Base-by-base conservation (phyloP, 1,140 invertebrate genomes). In the Meloidogyne hapla region DNA sequence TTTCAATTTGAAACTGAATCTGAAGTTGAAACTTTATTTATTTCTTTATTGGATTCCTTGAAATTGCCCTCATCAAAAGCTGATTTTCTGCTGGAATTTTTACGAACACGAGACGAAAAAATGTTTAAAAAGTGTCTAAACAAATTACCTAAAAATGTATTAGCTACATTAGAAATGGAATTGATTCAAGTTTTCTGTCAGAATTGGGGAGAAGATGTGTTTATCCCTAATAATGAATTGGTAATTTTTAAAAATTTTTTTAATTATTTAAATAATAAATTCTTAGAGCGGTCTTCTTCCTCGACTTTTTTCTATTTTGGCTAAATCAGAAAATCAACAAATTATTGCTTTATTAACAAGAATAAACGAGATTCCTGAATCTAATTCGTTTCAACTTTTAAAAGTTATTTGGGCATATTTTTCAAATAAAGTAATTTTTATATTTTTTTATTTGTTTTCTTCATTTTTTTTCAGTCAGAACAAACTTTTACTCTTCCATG, bases 71-170 rank as follows among this genome's bases (percentile, higher is more conserved):
- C 42, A 15, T 69, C 74, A 8, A 75, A 56, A 26, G 33, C 48
- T 42, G 77, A 78, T 21, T 78, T 78, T 73, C 80, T 79, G 21
- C 28, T 79, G 15, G 25, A 64, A 64, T 64, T 78, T n/a, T 65
- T 78, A 48, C 76, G 40, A 18, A 8, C 40, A 12, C 10, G 40
- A n/a, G 74, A 68, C 3, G 56, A 56, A 8, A 73, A 73, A 63
- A 13, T 13, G 23, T 73, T 73, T 28, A 23, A 64, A 56, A 73
- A 73, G 33, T 64, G 61, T 28, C 15, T 73, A 64, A 73, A 40
- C 71, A 65, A 64, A 33, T 13, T 73, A 23, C 48, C 48, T 56
- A 56, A 56, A 56, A 18, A 18, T 6, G 18, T 56, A 6, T 56
- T 56, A 56, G n/a, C 18, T n/a, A n/a, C n/a, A n/a, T 6, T 56